A percentile compares a stretch with the other conserved stretches of the same genome.
phyloP scores from a whole-genome alignment of 2,888 invertebrate genomes.

The Argynnis bischoffii region DNA sequence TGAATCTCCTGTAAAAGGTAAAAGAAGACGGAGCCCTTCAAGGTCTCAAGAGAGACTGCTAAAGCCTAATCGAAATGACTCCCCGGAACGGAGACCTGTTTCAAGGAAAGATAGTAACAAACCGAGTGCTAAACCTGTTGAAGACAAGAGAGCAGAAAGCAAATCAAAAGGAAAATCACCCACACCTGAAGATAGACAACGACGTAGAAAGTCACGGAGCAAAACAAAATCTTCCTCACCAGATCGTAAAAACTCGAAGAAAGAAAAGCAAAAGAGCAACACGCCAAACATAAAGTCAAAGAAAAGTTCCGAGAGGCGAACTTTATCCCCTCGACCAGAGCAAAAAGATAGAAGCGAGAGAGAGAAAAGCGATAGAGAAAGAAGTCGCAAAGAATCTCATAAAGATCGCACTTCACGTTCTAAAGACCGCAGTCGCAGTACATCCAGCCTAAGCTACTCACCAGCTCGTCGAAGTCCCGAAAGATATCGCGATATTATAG shows the following conservation, averaged over 20 bases:
- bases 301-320: conserved; percentile 48
- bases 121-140: conserved; percentile 48
- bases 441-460: conserved; percentile 85
- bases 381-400: conserved; percentile 49
- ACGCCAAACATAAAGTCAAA: conserved; percentile 54
- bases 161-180: conserved; percentile 52
- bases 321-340: conserved; percentile 46
- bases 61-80: conserved; percentile 47
- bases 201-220: conserved; percentile 45
- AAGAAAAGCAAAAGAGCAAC: conserved; percentile 53
- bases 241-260: conserved; percentile 51
- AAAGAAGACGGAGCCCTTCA: conserved; percentile 55
- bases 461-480: conserved; percentile 87
- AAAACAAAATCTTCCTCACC: conserved; percentile 58
- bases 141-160: conserved; percentile 51
- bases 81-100: conserved; percentile 44
- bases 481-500: conserved; percentile 85
- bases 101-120: conserved; percentile 58
- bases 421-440: conserved; percentile 71
- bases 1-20: conserved; percentile 49
- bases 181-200: conserved; percentile 49
- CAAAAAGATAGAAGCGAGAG: conserved; percentile 43
- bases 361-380: conserved; percentile 48
- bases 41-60: conserved; percentile 27
- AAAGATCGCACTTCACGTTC: conserved; percentile 56